phyloP scores from a whole-genome alignment of 2,888 invertebrate genomes.

The Melanotus villosus region DNA sequence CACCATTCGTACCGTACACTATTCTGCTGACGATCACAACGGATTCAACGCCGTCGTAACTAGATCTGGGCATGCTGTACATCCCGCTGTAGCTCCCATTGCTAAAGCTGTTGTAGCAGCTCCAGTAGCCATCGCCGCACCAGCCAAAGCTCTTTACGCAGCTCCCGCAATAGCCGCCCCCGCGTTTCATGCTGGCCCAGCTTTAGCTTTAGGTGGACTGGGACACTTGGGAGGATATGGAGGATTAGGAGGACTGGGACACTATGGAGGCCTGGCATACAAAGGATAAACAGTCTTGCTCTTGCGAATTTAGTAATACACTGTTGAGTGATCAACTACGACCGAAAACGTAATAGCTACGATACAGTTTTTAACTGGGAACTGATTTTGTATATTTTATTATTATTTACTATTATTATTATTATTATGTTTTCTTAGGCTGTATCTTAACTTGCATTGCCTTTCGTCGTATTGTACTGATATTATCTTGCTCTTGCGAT shows the following conservation, averaged over 20 bases:
- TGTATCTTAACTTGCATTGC: constrained; percentile 1
- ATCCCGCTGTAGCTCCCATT: constrained; percentile 65
- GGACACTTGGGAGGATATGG: constrained; percentile 37
- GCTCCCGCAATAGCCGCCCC: constrained; percentile 43
- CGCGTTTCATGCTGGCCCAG: constrained; percentile 23
- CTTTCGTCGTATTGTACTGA: constrained; percentile 14
- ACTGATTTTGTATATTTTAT: constrained; percentile 21
- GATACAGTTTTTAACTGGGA: constrained; percentile 13
- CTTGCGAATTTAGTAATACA: constrained; percentile 28
- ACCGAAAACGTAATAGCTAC: background rate
- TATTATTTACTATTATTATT: background rate
- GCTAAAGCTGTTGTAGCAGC: constrained; percentile 59
- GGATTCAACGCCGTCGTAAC: constrained; percentile 69
- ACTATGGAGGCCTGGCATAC: constrained; percentile 26
- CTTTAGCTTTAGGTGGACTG: constrained; percentile 13
- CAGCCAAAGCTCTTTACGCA: constrained; percentile 52
- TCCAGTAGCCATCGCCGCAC: constrained; percentile 46
- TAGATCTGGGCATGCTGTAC: constrained; percentile 72
- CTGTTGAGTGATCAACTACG: constrained; percentile 14
- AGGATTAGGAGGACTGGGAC: constrained; percentile 26
- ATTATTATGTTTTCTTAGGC: background rate
- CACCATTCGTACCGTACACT: constrained; percentile 72
- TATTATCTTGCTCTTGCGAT: background rate
- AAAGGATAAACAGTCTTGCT: constrained; percentile 33
- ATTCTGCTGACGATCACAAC: constrained; percentile 73